These are phyloP conservation scores for Girardia tigrina DNA, from an alignment of 2,888 invertebrate genomes.

Conservation along the genomic window DNA sequence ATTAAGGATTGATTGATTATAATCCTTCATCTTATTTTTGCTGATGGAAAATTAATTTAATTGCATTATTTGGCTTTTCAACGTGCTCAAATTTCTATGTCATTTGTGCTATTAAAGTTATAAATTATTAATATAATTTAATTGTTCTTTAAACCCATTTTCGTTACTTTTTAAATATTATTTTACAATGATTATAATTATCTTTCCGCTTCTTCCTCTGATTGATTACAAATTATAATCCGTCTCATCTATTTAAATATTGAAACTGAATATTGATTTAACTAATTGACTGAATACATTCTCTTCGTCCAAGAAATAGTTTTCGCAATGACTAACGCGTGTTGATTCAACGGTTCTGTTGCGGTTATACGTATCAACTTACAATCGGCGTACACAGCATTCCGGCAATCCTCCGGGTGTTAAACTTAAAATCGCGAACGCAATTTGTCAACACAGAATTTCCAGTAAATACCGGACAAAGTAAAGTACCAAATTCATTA, in stretches of 20 bases:
- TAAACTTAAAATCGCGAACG: neutral
- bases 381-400: neutral
- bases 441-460: neutral
- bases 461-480: neutral
- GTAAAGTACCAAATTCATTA: neutral
- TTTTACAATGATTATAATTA: too few relatives aligned
- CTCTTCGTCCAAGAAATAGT: neutral
- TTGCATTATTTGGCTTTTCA: too few relatives aligned
- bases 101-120: too few relatives aligned
- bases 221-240: too few relatives aligned
- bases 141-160: too few relatives aligned
- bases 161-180: too few relatives aligned
- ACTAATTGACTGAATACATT: slow-evolving; percentile 13
- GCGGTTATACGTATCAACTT: neutral
- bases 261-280: slow-evolving; percentile 20
- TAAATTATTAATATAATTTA: too few relatives aligned
- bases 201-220: too few relatives aligned
- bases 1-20: too few relatives aligned
- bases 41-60: too few relatives aligned
- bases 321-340: neutral
- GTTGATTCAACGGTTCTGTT: neutral
- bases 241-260: slow-evolving; percentile 18
- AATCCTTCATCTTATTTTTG: too few relatives aligned
- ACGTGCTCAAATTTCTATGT: too few relatives aligned
- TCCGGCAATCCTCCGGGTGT: neutral